Conservation (phyloP, 2,888 invertebrate genomes). For the Cheilosia vulpina region DNA sequence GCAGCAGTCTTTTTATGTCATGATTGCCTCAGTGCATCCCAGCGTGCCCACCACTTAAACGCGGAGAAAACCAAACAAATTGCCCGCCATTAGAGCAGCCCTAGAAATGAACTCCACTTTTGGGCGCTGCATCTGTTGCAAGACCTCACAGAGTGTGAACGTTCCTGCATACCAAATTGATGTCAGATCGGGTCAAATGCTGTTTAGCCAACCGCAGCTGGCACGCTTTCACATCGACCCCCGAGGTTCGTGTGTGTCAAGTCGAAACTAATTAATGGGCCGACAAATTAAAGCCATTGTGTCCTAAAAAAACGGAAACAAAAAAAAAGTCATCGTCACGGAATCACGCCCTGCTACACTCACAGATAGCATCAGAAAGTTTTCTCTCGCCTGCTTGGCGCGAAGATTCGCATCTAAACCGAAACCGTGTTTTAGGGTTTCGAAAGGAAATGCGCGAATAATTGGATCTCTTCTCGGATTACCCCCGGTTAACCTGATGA, state of each 20-base stretch:
- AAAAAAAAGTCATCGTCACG: constrained; percentile 30
- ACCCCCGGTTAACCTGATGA: constrained; percentile 57
- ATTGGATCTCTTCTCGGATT: constrained; percentile 66
- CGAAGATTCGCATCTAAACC: constrained; percentile 22
- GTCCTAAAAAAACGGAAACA: not conserved
- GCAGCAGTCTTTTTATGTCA: constrained; percentile 51
- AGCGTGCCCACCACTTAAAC: constrained; percentile 12
- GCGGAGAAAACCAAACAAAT: constrained; percentile 62
- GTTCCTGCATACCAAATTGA: constrained; percentile 40
- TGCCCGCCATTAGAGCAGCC: constrained; percentile 67
- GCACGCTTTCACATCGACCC: constrained; percentile 56
- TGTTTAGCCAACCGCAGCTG: constrained; percentile 44
- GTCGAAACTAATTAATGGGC: constrained; percentile 55
- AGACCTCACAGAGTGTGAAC: constrained; percentile 70
- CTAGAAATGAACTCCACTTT: constrained; percentile 50
- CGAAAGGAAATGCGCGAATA: constrained; percentile 55
- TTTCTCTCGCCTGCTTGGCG: constrained; percentile 29
- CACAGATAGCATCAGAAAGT: constrained; percentile 42
- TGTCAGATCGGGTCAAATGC: constrained; percentile 48
- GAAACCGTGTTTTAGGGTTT: not conserved
- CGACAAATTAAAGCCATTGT: constrained; percentile 40
- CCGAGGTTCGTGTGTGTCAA: constrained; percentile 31
- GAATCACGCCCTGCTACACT: constrained; percentile 35
- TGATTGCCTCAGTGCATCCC: constrained; percentile 52
- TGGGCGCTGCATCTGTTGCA: constrained; percentile 52